Conservation (phyloP, 2,888 invertebrate genomes). For the Mesorhabditis spiculigera region DNA sequence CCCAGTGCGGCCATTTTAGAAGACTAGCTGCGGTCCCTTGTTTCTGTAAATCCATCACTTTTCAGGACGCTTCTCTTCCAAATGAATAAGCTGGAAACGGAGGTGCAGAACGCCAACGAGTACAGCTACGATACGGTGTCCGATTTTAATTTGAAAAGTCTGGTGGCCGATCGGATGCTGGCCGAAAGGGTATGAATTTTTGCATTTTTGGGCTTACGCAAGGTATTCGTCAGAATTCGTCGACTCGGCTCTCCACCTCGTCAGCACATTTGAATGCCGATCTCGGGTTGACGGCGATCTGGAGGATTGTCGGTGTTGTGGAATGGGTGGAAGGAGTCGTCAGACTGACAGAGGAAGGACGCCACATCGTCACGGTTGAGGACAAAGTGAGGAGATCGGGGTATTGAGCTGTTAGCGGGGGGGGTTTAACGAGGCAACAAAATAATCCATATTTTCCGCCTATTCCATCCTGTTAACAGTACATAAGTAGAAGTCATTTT, state of each 20-base stretch:
- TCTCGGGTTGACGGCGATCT: conserved; percentile 28
- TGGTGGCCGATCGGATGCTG: conserved; percentile 44
- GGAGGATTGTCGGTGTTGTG: conserved; percentile 38
- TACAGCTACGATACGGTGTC: conserved; percentile 32
- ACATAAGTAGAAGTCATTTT: no score
- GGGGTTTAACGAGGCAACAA: no score
- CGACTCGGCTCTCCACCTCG: neutral
- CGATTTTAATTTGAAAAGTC: conserved; percentile 42
- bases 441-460: no score
- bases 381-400: conserved; percentile 31
- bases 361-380: conserved; percentile 36
- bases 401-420: no score
- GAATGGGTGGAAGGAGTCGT: conserved; percentile 47
- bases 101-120: conserved; percentile 20
- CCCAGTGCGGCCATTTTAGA: no score
- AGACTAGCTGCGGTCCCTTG: no score
- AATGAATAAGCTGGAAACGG: conserved; percentile 29
- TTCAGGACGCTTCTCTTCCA: conserved; percentile 35
- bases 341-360: conserved; percentile 26
- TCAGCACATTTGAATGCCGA: conserved; percentile 15
- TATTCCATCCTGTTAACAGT: no score
- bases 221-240: neutral
- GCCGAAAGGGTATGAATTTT: conserved; percentile 18
- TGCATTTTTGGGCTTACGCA: no score
- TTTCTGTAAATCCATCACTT: no score